These are phyloP conservation scores for Actenoides hombroni DNA, from an alignment of 2,113 vertebrate genomes.

Conservation along the genomic window DNA sequence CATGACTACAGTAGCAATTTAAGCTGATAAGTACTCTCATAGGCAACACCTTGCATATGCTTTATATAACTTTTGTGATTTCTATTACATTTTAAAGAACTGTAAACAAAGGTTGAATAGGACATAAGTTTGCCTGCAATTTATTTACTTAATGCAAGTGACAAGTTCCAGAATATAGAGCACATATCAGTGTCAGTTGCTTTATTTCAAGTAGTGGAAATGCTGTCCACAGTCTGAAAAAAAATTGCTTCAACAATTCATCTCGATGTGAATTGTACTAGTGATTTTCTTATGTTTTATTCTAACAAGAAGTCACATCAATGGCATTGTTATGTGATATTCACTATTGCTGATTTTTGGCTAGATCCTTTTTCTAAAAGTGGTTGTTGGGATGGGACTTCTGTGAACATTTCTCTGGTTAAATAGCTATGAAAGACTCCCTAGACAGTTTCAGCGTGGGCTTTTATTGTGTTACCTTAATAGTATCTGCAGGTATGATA, in stretches of 20 bases:
- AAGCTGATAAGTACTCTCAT: constrained; percentile 19
- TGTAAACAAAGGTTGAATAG: constrained; percentile 51
- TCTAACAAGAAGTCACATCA: background rate
- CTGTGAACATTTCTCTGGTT: background rate
- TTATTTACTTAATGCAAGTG: constrained; percentile 19
- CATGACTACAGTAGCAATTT: background rate
- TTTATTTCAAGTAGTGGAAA: constrained; percentile 47
- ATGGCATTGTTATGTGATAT: background rate
- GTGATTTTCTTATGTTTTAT: constrained; percentile 13
- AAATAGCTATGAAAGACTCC: background rate
- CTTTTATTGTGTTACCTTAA: background rate
- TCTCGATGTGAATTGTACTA: background rate
- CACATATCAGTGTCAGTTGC: background rate
- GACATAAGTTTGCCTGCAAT: constrained; percentile 52
- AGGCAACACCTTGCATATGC: background rate
- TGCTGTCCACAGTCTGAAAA: background rate
- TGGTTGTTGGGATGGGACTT: background rate
- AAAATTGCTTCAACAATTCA: background rate
- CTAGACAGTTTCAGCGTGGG: background rate
- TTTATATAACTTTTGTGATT: constrained; percentile 30
- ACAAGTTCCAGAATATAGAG: constrained; percentile 18
- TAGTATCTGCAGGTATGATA: background rate
- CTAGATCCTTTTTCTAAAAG: background rate
- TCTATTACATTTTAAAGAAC: background rate
- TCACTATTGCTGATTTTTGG: background rate